Percentiles rank a stretch among this genome's conserved stretches.
Evolutionary conservation across 2,888 invertebrate species (phyloP).

Genomic region (Pheosia tremula): DNA sequence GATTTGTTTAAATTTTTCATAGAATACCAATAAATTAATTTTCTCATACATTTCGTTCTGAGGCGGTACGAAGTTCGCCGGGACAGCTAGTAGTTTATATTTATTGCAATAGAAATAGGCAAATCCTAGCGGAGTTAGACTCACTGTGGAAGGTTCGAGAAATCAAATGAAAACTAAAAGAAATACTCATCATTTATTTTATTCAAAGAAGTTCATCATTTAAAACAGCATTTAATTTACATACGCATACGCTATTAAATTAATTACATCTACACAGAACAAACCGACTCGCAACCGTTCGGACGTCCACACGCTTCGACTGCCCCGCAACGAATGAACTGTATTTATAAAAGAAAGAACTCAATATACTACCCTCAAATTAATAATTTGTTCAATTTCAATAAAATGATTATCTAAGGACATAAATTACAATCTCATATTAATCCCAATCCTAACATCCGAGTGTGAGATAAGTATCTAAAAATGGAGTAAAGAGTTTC

Average conservation of each 20-base stretch:
- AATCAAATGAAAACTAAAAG: conserved; percentile 18
- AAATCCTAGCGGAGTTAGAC: too few relatives aligned
- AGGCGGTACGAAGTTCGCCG: too few relatives aligned
- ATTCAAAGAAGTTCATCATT: conserved; percentile 49
- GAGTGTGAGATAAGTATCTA: too few relatives aligned
- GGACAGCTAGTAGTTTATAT: too few relatives aligned
- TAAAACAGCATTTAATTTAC: conserved; percentile 52
- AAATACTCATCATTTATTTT: conserved; percentile 43
- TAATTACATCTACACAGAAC: conserved; percentile 35
- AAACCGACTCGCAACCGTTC: neutral
- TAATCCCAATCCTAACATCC: too few relatives aligned
- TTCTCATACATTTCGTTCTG: too few relatives aligned
- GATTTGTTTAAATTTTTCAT: too few relatives aligned
- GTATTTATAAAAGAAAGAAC: neutral
- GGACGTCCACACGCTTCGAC: neutral
- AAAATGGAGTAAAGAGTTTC: too few relatives aligned
- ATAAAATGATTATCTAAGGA: neutral
- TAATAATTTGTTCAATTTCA: neutral
- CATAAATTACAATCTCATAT: too few relatives aligned
- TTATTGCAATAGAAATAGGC: too few relatives aligned
- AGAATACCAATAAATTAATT: too few relatives aligned
- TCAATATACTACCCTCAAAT: neutral
- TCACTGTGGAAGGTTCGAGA: neutral
- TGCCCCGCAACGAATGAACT: neutral
- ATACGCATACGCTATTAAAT: conserved; percentile 29